Percentiles rank a stretch among this genome's conserved stretches.
Conservation (phyloP, 1,140 invertebrate species). For the Melitaea cinxia region DNA sequence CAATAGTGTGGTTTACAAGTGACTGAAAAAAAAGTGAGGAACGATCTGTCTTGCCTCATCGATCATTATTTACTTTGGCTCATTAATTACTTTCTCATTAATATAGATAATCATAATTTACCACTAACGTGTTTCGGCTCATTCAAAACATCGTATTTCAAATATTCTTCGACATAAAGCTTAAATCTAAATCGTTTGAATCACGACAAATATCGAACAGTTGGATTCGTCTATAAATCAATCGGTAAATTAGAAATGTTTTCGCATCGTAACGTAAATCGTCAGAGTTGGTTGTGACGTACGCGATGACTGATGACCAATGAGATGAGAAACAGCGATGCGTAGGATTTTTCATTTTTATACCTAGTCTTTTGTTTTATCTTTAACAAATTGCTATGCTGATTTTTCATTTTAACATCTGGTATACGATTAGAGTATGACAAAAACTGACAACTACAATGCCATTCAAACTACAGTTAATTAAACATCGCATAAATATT, state of each 20-base stretch:
- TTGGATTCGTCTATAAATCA: not conserved
- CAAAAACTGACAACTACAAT: too few species aligned
- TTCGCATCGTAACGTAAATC: not conserved
- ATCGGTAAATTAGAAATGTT: not conserved
- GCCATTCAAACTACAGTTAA: too few species aligned
- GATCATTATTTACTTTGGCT: not conserved
- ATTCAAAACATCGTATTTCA: not conserved
- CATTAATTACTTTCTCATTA: not conserved
- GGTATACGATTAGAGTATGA: not conserved
- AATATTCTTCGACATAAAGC: not conserved
- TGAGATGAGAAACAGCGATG: not conserved
- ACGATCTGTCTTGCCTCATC: too few species aligned
- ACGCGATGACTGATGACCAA: conserved; percentile 8
- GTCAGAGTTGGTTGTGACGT: conserved; percentile 19
- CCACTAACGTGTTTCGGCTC: not conserved
- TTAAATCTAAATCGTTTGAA: not conserved
- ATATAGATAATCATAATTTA: not conserved
- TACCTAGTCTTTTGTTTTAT: conserved; percentile 8
- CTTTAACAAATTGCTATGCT: not conserved
- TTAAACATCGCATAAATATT: too few species aligned
- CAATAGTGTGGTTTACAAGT: too few species aligned
- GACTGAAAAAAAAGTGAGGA: too few species aligned
- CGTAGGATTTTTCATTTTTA: not conserved
- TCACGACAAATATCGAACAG: conserved; percentile 7
- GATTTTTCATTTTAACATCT: not conserved